These are phyloP conservation scores for Tetragonisca angustula DNA, from an alignment of 2,888 invertebrate species.

Conservation along the genomic window DNA sequence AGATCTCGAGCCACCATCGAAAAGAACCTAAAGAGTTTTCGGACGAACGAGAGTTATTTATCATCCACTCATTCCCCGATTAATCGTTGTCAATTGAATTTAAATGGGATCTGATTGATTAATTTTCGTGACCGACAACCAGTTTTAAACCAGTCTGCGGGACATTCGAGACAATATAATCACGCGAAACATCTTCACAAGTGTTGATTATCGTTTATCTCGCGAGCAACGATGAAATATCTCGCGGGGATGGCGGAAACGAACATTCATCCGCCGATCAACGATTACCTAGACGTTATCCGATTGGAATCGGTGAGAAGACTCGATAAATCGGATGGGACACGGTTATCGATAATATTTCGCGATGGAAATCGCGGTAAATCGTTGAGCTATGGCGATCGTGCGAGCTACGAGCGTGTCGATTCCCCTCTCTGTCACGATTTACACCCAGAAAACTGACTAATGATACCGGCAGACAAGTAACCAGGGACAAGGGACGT, in stretches of 20 bases:
- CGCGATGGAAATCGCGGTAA: constrained; percentile 51
- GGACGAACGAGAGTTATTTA: too few species aligned
- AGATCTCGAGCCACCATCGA: too few species aligned
- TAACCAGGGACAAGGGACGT: neutral
- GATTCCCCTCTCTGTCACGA: constrained; percentile 15
- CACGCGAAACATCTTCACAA: too few species aligned
- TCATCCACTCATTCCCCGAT: too few species aligned
- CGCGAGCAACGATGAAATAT: neutral
- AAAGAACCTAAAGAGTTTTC: too few species aligned
- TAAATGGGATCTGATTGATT: too few species aligned
- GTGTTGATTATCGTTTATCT: constrained; percentile 31
- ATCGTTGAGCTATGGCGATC: constrained; percentile 19
- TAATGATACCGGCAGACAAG: constrained; percentile 32
- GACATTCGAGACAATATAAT: too few species aligned
- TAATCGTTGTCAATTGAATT: too few species aligned
- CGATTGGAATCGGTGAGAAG: constrained; percentile 27
- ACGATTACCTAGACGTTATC: constrained; percentile 51
- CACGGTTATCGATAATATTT: constrained; percentile 50
- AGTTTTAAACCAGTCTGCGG: too few species aligned
- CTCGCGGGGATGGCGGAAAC: constrained; percentile 17
- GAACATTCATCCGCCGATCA: constrained; percentile 42
- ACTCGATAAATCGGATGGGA: constrained; percentile 7
- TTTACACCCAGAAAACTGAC: constrained; percentile 37
- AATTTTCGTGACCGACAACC: too few species aligned
- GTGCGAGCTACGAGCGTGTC: constrained; percentile 7